These are phyloP conservation scores for Caprella mutica DNA, from an alignment of 2,888 invertebrate species.

Conservation along the genomic window DNA sequence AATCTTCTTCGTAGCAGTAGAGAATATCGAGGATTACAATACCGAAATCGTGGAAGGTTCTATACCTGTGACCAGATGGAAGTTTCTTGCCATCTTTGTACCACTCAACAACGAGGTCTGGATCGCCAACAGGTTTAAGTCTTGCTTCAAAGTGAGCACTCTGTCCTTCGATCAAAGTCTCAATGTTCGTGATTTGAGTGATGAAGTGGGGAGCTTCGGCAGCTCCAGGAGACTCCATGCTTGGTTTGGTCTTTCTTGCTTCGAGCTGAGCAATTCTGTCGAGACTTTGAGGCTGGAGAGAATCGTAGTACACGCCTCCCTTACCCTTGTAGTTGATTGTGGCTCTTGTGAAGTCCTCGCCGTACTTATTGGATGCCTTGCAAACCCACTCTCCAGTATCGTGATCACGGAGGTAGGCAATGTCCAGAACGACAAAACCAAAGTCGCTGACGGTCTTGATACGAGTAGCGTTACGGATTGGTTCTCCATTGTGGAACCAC, in stretches of 20 bases:
- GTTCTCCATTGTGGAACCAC: slow-evolving; percentile 91
- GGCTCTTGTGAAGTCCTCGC: slow-evolving; percentile 78
- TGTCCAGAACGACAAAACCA: slow-evolving; percentile 86
- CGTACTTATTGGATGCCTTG: slow-evolving; percentile 72
- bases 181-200: slow-evolving; percentile 71
- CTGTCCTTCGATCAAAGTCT: slow-evolving; percentile 83
- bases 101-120: slow-evolving; percentile 89
- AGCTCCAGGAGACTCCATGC: slow-evolving; percentile 35
- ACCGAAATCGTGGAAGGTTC: slow-evolving; percentile 95
- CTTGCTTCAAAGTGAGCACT: slow-evolving; percentile 77
- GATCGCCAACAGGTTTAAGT: slow-evolving; percentile 85
- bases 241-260: slow-evolving; percentile 46
- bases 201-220: slow-evolving; percentile 79
- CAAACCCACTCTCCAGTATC: slow-evolving; percentile 90
- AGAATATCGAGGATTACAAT: slow-evolving; percentile 89
- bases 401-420: slow-evolving; percentile 83
- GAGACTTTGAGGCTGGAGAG: slow-evolving; percentile 78
- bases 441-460: slow-evolving; percentile 91
- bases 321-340: slow-evolving; percentile 69
- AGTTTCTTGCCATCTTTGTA: slow-evolving; percentile 83
- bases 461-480: slow-evolving; percentile 73
- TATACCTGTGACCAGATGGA: slow-evolving; percentile 87
- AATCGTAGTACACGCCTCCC: slow-evolving; percentile 76
- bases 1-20: slow-evolving; percentile 93
- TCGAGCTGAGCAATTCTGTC: slow-evolving; percentile 79